phyloP scores from a whole-genome alignment of 2,888 invertebrate species.

The Apamea epomidion region DNA sequence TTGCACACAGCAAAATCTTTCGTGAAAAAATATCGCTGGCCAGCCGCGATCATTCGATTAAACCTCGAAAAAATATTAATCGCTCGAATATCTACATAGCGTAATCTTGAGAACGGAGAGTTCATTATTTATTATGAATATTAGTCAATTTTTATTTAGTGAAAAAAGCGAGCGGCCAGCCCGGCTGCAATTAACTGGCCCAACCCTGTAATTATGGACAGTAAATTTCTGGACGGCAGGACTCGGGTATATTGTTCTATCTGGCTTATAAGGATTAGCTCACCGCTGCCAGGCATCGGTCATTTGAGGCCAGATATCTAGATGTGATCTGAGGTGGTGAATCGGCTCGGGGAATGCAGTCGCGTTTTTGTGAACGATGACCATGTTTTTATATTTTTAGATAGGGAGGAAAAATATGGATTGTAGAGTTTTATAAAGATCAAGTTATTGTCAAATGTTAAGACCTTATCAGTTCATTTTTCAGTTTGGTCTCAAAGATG shows the following conservation, averaged over 20 bases:
- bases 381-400: neutral
- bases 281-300: constrained; percentile 72
- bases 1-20: constrained; percentile 43
- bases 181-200: constrained; percentile 94
- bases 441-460: neutral
- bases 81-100: constrained; percentile 84
- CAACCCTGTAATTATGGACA: constrained; percentile 96
- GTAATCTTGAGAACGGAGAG: constrained; percentile 87
- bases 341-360: constrained; percentile 25
- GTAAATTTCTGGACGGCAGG: constrained; percentile 94
- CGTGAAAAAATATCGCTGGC: constrained; percentile 41
- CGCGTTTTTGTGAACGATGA: constrained; percentile 24
- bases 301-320: constrained; percentile 63
- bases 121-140: constrained; percentile 91
- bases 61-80: constrained; percentile 82
- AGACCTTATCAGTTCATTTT: neutral
- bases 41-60: constrained; percentile 75
- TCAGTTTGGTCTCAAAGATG: neutral
- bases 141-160: constrained; percentile 91
- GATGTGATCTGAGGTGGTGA: constrained; percentile 60
- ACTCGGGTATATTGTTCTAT: constrained; percentile 88
- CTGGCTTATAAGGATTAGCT: constrained; percentile 85
- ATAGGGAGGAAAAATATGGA: neutral
- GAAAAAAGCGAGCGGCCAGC: constrained; percentile 86
- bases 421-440: neutral